phyloP scores from a whole-genome alignment of 2,113 vertebrate genomes.

The Copsychus sechellarum region DNA sequence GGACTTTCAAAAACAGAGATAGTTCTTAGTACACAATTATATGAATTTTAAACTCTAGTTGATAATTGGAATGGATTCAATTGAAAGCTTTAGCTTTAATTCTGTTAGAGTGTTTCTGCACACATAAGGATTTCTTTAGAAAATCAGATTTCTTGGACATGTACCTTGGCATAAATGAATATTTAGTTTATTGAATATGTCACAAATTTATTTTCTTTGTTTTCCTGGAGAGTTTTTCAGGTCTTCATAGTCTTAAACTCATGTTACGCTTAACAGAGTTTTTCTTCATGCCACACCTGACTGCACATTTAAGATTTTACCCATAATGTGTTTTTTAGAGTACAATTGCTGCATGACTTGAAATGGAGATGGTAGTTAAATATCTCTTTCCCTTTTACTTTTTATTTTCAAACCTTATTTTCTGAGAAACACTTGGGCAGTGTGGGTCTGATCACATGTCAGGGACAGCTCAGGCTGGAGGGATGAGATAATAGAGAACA shows the following conservation, averaged over 20 bases:
- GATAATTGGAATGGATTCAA: not conserved
- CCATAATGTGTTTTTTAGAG: not conserved
- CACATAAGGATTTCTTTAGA: not conserved
- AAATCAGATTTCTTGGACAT: not conserved
- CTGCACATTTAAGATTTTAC: not conserved
- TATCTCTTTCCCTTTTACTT: not conserved
- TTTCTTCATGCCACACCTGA: not conserved
- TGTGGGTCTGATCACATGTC: slow-evolving; percentile 41
- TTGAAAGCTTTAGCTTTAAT: not conserved
- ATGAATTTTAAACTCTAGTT: not conserved
- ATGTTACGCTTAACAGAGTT: not conserved
- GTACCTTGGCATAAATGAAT: not conserved
- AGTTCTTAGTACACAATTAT: not conserved
- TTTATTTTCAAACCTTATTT: slow-evolving; percentile 27
- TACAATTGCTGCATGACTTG: not conserved
- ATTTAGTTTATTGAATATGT: not conserved
- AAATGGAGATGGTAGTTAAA: not conserved
- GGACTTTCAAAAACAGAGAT: not conserved
- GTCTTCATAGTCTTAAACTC: not conserved
- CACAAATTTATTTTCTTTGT: not conserved
- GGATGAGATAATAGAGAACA: slow-evolving; percentile 67
- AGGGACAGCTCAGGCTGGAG: slow-evolving; percentile 59
- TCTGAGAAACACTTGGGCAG: slow-evolving; percentile 45
- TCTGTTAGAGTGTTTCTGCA: not conserved
- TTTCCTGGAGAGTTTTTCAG: not conserved